phyloP scores from a whole-genome alignment of 2,888 invertebrate genomes.

The Malachius bipustulatus region DNA sequence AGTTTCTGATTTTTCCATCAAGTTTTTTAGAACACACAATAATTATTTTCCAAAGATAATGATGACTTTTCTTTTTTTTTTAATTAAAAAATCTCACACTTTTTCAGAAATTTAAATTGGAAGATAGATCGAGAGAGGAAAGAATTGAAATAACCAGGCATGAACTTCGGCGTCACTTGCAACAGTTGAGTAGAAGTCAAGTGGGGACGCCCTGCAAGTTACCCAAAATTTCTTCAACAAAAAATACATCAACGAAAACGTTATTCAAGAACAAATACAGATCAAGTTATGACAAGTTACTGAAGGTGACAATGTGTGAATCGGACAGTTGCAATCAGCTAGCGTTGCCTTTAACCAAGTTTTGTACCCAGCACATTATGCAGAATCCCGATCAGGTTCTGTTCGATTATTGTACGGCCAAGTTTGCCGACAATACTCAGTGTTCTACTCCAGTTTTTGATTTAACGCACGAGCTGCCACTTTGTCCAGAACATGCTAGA shows the following conservation, averaged over 20 bases:
- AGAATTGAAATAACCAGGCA: constrained; percentile 36
- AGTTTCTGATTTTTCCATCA: too few relatives aligned
- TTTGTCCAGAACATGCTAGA: constrained; percentile 77
- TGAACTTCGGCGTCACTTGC: constrained; percentile 33
- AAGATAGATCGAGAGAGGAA: constrained; percentile 35
- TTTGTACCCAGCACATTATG: constrained; percentile 78
- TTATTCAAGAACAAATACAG: constrained; percentile 10
- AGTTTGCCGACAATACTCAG: constrained; percentile 66
- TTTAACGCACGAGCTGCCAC: constrained; percentile 65
- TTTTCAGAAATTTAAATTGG: constrained; percentile 32
- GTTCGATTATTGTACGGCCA: constrained; percentile 69
- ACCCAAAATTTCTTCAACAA: constrained; percentile 16
- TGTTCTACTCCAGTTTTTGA: constrained; percentile 71
- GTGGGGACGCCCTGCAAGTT: constrained; percentile 36
- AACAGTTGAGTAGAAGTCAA: constrained; percentile 34
- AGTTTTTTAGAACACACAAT: too few relatives aligned
- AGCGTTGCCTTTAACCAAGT: constrained; percentile 65
- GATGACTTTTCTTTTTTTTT: neutral
- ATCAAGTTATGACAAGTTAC: constrained; percentile 20
- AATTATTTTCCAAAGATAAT: constrained; percentile 5
- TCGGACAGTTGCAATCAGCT: constrained; percentile 29
- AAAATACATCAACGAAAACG: neutral
- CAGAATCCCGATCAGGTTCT: constrained; percentile 64
- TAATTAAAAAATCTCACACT: neutral
- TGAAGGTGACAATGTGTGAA: constrained; percentile 24